Evolutionary conservation across 2,113 vertebrate species (phyloP).

Genomic region (Tragulus kanchil): DNA sequence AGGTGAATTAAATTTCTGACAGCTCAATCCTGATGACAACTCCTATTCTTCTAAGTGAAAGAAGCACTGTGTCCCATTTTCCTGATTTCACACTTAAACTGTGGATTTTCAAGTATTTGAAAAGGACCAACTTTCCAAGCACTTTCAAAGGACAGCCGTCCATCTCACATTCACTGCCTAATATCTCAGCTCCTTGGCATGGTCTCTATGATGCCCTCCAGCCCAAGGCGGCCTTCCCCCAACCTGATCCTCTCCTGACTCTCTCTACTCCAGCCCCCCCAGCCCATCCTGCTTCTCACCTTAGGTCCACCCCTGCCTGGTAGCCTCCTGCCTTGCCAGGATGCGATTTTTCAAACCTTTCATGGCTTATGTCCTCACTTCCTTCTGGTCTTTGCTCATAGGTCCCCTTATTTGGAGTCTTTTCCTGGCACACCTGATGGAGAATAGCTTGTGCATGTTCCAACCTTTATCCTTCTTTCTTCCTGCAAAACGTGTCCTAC

Average conservation of each 20-base stretch:
- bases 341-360: background rate
- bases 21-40: background rate
- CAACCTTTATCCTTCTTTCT: background rate
- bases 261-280: background rate
- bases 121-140: background rate
- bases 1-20: background rate
- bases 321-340: background rate
- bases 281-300: background rate
- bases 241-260: background rate
- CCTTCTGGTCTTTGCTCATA: background rate
- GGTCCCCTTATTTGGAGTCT: background rate
- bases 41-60: background rate
- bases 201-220: background rate
- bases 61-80: background rate
- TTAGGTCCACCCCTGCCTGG: background rate
- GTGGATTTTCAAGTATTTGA: background rate
- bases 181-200: background rate
- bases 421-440: background rate
- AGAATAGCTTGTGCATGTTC: background rate
- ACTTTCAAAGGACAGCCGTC: background rate
- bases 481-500: background rate
- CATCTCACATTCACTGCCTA: background rate
- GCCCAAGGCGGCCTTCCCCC: rapidly evolving
- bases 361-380: background rate
- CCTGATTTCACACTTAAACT: background rate